Base-by-base conservation (phyloP, 2,888 invertebrate species). In the Spilosoma lubricipeda region DNA sequence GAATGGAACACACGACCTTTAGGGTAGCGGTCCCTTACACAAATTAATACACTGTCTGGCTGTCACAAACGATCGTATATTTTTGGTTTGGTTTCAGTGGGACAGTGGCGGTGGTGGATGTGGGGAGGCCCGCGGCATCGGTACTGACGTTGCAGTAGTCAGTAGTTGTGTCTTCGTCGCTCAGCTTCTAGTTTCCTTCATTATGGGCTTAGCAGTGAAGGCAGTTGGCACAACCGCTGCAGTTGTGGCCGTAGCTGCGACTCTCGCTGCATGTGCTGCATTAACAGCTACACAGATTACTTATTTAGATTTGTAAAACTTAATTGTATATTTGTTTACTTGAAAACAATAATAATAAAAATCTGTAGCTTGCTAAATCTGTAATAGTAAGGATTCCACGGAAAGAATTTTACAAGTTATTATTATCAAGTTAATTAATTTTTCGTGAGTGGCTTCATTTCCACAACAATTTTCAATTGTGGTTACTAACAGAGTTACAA, bases 161-260 rank as follows among this genome's bases (percentile, higher is more conserved):
- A 98, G 99, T 89, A 98, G 98, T 89, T 99, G 99, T 98, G 99
- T 99, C 5, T 99, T 99, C 91, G 96, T 99, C 79, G 99, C 99
- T 0, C 99, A 99, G 93, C 98, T 99, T 87, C 96, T 98, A 59
- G 96, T 99, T 20, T 99, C 99, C 0, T 96, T 98, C 84, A 97
- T 97, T 86, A 97, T 99, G 97, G 99, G 99, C 0, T 96, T 97
- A 42, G 97, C 99, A 70, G 98, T 99, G 15, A 97, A 97, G 77
- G 92, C 97, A 9, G 97, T 97, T 0, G 98, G 98, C 64, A 98
- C 98, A 71, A 99, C 99, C 0, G 98, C 98, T 0, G 98, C 98
- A 0, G 98, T 99, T 65, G 98, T 99, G 0, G 97, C 97, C 63
- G 97, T 98, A 0, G 99, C 99, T 0, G 97, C 98, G 72, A 94